phyloP scores from a whole-genome alignment of 2,113 vertebrate species.

The Perca flavescens region DNA sequence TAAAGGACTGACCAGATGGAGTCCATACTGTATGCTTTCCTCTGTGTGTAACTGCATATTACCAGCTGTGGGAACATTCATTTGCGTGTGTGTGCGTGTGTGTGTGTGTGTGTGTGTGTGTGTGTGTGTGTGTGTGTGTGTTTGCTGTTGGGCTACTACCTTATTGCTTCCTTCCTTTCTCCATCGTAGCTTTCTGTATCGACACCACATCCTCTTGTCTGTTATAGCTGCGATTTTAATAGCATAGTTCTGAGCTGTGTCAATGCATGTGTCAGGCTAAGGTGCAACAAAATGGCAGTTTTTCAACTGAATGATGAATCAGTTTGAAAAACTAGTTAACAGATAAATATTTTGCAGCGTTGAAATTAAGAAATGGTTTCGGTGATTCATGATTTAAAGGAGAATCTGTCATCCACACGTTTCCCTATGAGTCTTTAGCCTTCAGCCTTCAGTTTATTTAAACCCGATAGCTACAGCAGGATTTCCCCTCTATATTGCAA shows the following conservation, averaged over 20 bases:
- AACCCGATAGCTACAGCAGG: too few relatives aligned
- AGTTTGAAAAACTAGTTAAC: too few relatives aligned
- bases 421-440: too few relatives aligned
- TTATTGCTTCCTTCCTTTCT: slow-evolving; percentile 9
- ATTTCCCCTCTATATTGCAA: neutral
- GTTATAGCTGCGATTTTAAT: neutral
- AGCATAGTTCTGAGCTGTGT: neutral
- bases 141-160: neutral
- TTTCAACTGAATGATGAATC: too few relatives aligned
- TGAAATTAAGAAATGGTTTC: too few relatives aligned
- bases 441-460: too few relatives aligned
- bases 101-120: neutral
- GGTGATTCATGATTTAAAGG: too few relatives aligned
- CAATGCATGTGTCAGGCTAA: neutral
- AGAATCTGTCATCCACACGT: too few relatives aligned
- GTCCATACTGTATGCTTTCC: neutral
- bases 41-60: neutral
- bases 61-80: slow-evolving; percentile 19
- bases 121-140: slow-evolving; percentile 8
- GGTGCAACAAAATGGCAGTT: neutral
- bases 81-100: slow-evolving; percentile 1
- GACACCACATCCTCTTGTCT: neutral
- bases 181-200: neutral
- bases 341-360: too few relatives aligned
- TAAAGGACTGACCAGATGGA: neutral